These are phyloP conservation scores for Acrossocheilus wenchowensis DNA, from an alignment of 2,797 vertebrate genomes.

Conservation along the genomic window DNA sequence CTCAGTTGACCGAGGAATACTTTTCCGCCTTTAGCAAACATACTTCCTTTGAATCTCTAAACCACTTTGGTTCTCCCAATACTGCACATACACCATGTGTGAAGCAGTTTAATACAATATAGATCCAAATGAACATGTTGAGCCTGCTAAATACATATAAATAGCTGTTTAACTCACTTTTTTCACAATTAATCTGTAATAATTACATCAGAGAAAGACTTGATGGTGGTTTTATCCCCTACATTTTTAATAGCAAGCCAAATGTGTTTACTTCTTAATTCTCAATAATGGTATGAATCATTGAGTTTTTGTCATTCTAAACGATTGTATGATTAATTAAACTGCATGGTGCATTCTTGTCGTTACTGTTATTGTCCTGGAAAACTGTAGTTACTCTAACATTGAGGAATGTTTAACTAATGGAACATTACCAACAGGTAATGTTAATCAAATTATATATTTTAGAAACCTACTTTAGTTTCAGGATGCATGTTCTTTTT, in stretches of 20 bases:
- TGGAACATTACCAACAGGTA: background rate
- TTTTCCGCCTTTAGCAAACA: constrained; percentile 40
- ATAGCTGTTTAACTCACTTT: background rate
- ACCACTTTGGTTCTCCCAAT: background rate
- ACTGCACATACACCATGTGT: background rate
- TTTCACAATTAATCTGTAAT: background rate
- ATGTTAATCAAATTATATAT: background rate
- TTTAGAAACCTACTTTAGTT: background rate
- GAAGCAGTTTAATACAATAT: background rate
- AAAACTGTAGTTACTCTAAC: background rate
- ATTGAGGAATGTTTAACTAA: background rate
- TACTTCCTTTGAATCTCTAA: constrained; percentile 1
- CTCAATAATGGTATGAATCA: background rate
- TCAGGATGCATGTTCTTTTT: background rate
- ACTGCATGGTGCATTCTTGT: background rate
- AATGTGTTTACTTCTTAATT: background rate
- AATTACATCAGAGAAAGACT: background rate
- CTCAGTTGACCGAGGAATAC: background rate
- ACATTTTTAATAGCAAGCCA: background rate
- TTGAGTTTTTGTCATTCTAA: background rate
- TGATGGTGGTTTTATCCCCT: background rate
- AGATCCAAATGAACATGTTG: background rate
- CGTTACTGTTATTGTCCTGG: background rate
- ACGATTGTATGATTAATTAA: background rate
- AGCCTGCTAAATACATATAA: background rate